A percentile compares a stretch with the other conserved stretches of the same genome.
phyloP scores from a whole-genome alignment of 2,797 vertebrate species.

The Centropyge bicolor region DNA sequence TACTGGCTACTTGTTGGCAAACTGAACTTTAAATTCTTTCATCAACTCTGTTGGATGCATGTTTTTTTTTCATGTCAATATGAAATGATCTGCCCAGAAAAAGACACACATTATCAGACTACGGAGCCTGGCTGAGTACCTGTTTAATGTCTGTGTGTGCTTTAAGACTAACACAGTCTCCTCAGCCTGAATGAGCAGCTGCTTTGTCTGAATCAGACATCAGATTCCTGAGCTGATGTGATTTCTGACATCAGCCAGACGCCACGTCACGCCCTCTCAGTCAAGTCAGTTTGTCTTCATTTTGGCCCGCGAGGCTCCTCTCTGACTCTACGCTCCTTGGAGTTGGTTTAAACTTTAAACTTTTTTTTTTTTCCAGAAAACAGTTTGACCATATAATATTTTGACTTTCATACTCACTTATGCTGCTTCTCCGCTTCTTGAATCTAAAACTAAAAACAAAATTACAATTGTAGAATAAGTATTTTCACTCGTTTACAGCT shows the following conservation, averaged over 20 bases:
- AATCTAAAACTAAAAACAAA: constrained; percentile 35
- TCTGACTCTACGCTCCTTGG: constrained; percentile 3
- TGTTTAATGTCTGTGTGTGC: not conserved
- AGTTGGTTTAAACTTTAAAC: constrained; percentile 14
- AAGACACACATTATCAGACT: not conserved
- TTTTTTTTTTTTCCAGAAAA: constrained; percentile 14
- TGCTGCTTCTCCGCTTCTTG: constrained; percentile 51
- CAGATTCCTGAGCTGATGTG: constrained; percentile 30
- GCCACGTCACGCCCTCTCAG: constrained; percentile 5
- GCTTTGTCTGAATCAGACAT: constrained; percentile 8
- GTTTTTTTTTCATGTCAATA: not conserved
- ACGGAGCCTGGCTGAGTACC: not conserved
- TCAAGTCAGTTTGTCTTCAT: constrained; percentile 70
- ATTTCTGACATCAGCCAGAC: constrained; percentile 33
- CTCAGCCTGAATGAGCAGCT: not conserved
- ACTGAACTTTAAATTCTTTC: constrained; percentile 49
- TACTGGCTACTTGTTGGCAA: constrained; percentile 65
- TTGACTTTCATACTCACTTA: constrained; percentile 21
- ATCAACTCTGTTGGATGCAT: not conserved
- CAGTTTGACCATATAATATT: constrained; percentile 35
- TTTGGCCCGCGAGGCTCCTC: constrained; percentile 34
- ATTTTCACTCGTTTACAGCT: constrained; percentile 68
- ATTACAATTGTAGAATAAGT: not conserved
- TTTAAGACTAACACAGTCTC: not conserved
- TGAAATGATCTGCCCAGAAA: not conserved